These are phyloP conservation scores for Meandrina meandrites DNA, from an alignment of 92 coral and sea anemone species.

Conservation along the genomic window DNA sequence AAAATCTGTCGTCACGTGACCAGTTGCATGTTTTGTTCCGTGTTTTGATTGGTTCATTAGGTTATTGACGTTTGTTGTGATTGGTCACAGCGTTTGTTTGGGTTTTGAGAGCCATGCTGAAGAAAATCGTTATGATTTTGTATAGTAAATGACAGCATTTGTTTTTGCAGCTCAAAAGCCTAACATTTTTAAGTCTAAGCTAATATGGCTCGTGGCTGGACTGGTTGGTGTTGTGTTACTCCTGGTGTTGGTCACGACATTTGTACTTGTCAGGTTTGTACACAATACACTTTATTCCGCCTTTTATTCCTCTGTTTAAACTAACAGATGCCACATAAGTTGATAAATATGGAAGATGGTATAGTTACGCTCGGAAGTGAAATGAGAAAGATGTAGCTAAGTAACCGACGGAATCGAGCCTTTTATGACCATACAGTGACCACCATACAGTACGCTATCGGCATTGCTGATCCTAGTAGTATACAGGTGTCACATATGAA, in stretches of 20 bases:
- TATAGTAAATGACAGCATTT: neutral
- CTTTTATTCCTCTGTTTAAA: no score
- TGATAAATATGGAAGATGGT: no score
- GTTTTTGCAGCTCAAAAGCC: constrained; percentile 43
- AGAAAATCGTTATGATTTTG: neutral
- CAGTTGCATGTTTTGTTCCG: neutral
- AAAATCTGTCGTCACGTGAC: neutral
- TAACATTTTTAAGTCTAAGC: constrained; percentile 46
- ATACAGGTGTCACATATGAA: no score
- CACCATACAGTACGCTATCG: no score
- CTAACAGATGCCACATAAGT: no score
- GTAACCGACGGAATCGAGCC: no score
- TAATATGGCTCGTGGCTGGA: constrained; percentile 73
- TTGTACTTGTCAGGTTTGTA: constrained; percentile 73
- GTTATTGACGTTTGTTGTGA: neutral
- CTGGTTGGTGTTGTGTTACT: constrained; percentile 62
- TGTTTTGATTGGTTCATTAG: neutral
- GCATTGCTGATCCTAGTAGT: no score
- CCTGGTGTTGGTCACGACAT: constrained; percentile 43
- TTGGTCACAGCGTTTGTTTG: no score
- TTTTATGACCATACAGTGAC: no score
- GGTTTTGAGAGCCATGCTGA: no score
- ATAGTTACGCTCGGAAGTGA: no score
- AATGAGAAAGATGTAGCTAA: no score
- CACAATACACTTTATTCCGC: neutral